Evolutionary conservation across 2,888 invertebrate species (phyloP).

Genomic region (Leptopilina drosophilae): DNA sequence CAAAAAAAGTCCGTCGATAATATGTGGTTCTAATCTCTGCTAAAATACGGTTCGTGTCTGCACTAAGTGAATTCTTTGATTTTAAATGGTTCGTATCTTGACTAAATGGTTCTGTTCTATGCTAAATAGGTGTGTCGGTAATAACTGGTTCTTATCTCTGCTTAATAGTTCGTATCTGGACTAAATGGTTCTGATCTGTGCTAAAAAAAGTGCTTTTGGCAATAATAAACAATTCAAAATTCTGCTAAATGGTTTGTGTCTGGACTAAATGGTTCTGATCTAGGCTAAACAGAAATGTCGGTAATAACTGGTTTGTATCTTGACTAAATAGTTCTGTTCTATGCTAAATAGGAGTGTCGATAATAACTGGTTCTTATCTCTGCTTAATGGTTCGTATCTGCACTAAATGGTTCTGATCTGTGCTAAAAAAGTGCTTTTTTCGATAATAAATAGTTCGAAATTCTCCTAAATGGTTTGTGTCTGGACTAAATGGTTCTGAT

Average conservation of each 20-base stretch:
- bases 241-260: no score
- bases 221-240: no score
- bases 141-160: not conserved
- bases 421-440: no score
- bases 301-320: not conserved
- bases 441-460: no score
- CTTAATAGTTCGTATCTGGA: not conserved
- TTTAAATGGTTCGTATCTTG: no score
- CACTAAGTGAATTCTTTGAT: not conserved
- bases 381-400: not conserved
- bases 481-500: not conserved
- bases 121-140: not conserved
- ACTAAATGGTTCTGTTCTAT: not conserved
- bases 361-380: not conserved
- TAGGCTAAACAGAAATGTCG: not conserved
- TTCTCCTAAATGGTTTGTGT: no score
- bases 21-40: not conserved
- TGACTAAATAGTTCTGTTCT: not conserved
- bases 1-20: not conserved
- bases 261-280: not conserved
- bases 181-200: not conserved
- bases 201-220: not conserved
- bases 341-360: not conserved
- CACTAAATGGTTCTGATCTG: not conserved
- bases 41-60: not conserved